Evolutionary conservation across 2,113 vertebrate species (phyloP).

Genomic region (Neomonachus schauinslandi): DNA sequence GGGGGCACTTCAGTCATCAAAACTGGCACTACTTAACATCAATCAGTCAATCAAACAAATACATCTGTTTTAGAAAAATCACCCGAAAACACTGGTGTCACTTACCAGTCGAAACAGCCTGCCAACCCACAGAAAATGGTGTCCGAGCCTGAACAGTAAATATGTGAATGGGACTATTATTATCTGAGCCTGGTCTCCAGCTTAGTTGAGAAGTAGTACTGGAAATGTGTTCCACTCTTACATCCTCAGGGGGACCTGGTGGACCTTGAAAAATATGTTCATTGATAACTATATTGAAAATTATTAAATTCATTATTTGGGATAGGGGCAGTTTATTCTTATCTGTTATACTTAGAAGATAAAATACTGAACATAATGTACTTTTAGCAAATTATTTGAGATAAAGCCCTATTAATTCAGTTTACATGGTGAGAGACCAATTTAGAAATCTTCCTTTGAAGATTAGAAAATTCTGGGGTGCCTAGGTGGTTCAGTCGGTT

Average conservation of each 20-base stretch:
- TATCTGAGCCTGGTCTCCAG: constrained; percentile 95
- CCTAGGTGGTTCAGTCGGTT: background rate
- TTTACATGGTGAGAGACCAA: background rate
- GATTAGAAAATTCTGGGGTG: background rate
- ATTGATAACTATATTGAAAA: constrained; percentile 26
- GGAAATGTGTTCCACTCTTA: constrained; percentile 94
- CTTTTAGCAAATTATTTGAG: background rate
- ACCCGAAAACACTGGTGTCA: background rate
- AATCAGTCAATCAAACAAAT: background rate
- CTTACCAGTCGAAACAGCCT: constrained; percentile 95
- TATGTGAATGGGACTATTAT: constrained; percentile 96
- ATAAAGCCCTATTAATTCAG: constrained; percentile 31
- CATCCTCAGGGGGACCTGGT: constrained; percentile 94
- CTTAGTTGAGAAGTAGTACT: constrained; percentile 93
- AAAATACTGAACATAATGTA: background rate
- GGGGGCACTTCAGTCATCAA: fast-evolving
- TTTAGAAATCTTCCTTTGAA: background rate
- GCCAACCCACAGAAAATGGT: constrained; percentile 98
- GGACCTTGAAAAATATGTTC: constrained; percentile 88
- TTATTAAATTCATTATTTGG: background rate
- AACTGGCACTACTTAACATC: background rate
- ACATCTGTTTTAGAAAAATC: background rate
- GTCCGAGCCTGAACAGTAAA: constrained; percentile 95
- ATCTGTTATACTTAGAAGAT: background rate
- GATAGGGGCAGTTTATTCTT: background rate